Conservation (phyloP, 1,140 invertebrate genomes). For the Drosophila persimilis region DNA sequence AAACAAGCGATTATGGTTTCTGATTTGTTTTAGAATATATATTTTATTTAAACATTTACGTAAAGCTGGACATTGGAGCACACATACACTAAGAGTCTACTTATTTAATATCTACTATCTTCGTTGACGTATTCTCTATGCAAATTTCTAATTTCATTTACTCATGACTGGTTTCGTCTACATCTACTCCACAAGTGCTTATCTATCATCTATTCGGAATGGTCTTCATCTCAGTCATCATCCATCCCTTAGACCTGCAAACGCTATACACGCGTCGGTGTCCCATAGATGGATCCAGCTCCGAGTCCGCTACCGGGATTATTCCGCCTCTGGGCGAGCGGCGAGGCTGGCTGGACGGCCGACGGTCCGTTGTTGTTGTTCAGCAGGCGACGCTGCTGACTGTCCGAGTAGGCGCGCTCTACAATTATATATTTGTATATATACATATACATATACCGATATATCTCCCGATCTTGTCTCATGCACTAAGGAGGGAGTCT, state of each 20-base stretch:
- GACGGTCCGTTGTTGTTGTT: constrained; percentile 73
- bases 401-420: constrained; percentile 81
- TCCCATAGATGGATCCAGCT: constrained; percentile 62
- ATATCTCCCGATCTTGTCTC: constrained; percentile 37
- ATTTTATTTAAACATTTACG: constrained; percentile 73
- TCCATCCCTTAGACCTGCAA: constrained; percentile 70
- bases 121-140: constrained; percentile 59
- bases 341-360: constrained; percentile 65
- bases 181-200: constrained; percentile 41
- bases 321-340: constrained; percentile 60
- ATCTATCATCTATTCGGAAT: constrained; percentile 42
- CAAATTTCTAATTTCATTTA: constrained; percentile 40
- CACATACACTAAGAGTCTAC: constrained; percentile 66
- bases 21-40: constrained; percentile 25
- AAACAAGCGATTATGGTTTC: not conserved
- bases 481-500: constrained; percentile 48
- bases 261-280: constrained; percentile 77
- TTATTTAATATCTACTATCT: constrained; percentile 36
- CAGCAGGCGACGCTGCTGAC: constrained; percentile 70
- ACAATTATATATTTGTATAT: constrained; percentile 37
- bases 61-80: constrained; percentile 76
- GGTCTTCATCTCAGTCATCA: constrained; percentile 32
- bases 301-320: constrained; percentile 43
- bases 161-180: too few species aligned
- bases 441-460: constrained; percentile 25